Base-by-base conservation (phyloP, 2,888 invertebrate species). In the Lottia scabra region DNA sequence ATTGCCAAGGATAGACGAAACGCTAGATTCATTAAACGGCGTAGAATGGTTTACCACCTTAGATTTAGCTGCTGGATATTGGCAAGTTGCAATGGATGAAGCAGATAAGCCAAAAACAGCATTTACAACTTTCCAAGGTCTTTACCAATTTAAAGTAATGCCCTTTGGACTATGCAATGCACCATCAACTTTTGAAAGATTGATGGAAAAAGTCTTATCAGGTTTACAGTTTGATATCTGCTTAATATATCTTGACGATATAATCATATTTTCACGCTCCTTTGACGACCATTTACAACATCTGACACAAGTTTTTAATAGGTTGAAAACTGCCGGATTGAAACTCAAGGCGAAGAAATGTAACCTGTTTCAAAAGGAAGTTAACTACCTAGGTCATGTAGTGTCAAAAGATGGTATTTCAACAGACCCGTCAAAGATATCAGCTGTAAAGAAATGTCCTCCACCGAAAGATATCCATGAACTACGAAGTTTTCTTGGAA, bases 321-420 rank as follows among this genome's bases (percentile, higher is more conserved):
- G 76, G 23, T 72, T 82, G 16, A 27, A 72, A 19, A 44, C 65
- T 12, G 78, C 76, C 44, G 76, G 75, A 15, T 67, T 85, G 27
- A 80, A 73, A 46, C 44, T 84, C 8, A 78, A 81, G 65, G 74
- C 77, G 2, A 73, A 65, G 26, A 84, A 84, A 70, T 81, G 82
- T 68, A 19, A 30, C 26, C 70, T 81, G 4, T 71, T 73, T 30
- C 67, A 56, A n/a, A 62, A 43, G 10, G 46, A 71, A 65, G 63
- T 73, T 13, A 15, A 26, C 8, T 75, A 68, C 71, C 44, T 74
- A 63, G 75, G 75, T 2, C 74, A 71, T 44, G 44, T 46, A 1
- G 71, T 73, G 2, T 45, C 65, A 3, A n/a, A 63, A 19, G 27
- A 30, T 38, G 70, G 73, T 1, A 65, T 75, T 56, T 56, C 23